A percentile compares a stretch with the other conserved stretches of the same genome.
phyloP scores from a whole-genome alignment of 2,113 vertebrate genomes.

The Notarius lentiginosus region DNA sequence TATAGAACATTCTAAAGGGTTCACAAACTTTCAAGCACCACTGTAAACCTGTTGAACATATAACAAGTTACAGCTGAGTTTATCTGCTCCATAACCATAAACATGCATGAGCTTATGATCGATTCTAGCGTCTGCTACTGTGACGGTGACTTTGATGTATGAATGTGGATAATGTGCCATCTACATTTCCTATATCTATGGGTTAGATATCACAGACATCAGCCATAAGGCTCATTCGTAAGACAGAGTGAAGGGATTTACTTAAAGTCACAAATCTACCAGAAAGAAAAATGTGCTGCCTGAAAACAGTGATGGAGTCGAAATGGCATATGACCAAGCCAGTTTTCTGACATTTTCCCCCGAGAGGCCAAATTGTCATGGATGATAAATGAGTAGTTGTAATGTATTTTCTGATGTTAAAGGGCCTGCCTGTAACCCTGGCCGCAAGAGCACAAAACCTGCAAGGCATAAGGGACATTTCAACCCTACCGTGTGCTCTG shows the following conservation, averaged over 20 bases:
- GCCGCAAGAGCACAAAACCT: conserved; percentile 54
- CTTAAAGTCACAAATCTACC: conserved; percentile 8
- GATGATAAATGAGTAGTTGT: conserved; percentile 41
- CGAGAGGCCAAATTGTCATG: conserved; percentile 38
- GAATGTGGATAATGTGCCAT: background rate
- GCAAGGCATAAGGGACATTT: conserved; percentile 65
- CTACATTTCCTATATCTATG: background rate
- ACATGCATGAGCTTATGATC: background rate
- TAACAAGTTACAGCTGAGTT: background rate
- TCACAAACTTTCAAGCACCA: too few relatives aligned
- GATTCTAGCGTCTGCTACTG: background rate
- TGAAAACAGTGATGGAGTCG: conserved; percentile 12
- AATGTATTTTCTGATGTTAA: conserved; percentile 23
- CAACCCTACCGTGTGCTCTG: conserved; percentile 55
- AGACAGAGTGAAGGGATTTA: conserved; percentile 18
- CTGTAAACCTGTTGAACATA: background rate
- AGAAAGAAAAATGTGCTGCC: conserved; percentile 27
- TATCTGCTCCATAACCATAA: background rate
- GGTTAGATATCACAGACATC: background rate
- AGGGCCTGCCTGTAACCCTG: conserved; percentile 37
- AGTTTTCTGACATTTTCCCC: conserved; percentile 35
- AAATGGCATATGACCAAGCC: conserved; percentile 24
- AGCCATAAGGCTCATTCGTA: background rate
- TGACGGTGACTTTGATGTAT: background rate
- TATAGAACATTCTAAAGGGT: too few relatives aligned